Conservation (phyloP, 2,888 invertebrate genomes). For the Thyatira batis region DNA sequence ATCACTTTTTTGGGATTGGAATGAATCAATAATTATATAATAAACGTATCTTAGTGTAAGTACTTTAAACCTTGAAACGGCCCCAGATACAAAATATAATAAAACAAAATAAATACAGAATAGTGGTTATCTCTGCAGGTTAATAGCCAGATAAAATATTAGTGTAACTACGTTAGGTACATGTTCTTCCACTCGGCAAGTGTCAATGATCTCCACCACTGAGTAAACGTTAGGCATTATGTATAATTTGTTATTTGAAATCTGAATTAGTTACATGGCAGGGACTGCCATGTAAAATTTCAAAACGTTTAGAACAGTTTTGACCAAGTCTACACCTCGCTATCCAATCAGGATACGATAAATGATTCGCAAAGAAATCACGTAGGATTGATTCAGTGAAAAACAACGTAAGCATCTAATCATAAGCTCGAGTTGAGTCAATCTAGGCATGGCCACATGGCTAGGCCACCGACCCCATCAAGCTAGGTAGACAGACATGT, state of each 20-base stretch:
- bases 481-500: conserved; percentile 45
- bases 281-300: background rate
- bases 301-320: background rate
- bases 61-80: no score
- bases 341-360: background rate
- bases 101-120: background rate
- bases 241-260: conserved; percentile 15
- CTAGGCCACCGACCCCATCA: conserved; percentile 43
- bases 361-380: conserved; percentile 21
- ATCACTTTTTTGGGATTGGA: no score
- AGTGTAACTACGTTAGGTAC: conserved; percentile 27
- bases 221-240: conserved; percentile 30
- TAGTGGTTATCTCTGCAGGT: conserved; percentile 36
- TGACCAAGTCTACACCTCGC: background rate
- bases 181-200: conserved; percentile 31
- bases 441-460: conserved; percentile 9
- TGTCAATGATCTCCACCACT: conserved; percentile 44
- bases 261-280: background rate
- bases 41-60: no score
- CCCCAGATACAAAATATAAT: no score
- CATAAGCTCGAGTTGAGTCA: conserved; percentile 18
- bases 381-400: conserved; percentile 30
- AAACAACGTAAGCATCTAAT: conserved; percentile 41
- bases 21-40: no score
- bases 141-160: conserved; percentile 48